Evolutionary conservation across 2,113 vertebrate genomes (phyloP), one percentile per base, ranked within the genome.

Genomic region (Stegostoma tigrinum): DNA sequence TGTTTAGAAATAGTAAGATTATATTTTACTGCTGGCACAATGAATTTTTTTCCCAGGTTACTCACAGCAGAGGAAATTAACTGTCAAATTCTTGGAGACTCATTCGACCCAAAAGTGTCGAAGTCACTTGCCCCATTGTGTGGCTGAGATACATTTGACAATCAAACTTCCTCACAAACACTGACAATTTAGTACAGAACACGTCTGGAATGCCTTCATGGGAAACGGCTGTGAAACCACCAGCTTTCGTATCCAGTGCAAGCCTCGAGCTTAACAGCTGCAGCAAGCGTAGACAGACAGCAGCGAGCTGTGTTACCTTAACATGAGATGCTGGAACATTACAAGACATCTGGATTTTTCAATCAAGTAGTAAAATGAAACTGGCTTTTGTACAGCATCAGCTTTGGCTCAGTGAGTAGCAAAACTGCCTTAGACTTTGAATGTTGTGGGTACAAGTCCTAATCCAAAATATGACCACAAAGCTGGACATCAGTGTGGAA

Each of bases 161-260:
- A 45, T 24, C 45, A 15, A 68, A 95, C 94, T 72, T 95, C 94
- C 52, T 95, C 68, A 72, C 94, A 75, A 75, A 72, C 94, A 70
- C 45, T 52, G 67, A 52, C 21, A 27, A 27, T 70, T 42, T 38
- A 70, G 66, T 45, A 48, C 14, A 30, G 93, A 94, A 61, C 45
- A 2, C 10, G 10, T 27, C 86, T 89, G 86, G 8, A 24, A 8
- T 45, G 38, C 66, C 66, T 72, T 38, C 42, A 68, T 95, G 68
- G 94, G 94, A 52, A 52, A 52, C 48, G 23, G 94, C 94, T 19
- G 68, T 68, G 5, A 34, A 48, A 6, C 19, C 27, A 14, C 27
- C 38, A 95, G 93, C 42, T 61, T 70, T 68, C 24, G 93, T 45
- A 95, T 70, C 42, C 14, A 95, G 48, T 70, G 64, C 67, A 48